Evolutionary conservation across 2,888 invertebrate genomes (phyloP).

Genomic region (Heliconius sara): DNA sequence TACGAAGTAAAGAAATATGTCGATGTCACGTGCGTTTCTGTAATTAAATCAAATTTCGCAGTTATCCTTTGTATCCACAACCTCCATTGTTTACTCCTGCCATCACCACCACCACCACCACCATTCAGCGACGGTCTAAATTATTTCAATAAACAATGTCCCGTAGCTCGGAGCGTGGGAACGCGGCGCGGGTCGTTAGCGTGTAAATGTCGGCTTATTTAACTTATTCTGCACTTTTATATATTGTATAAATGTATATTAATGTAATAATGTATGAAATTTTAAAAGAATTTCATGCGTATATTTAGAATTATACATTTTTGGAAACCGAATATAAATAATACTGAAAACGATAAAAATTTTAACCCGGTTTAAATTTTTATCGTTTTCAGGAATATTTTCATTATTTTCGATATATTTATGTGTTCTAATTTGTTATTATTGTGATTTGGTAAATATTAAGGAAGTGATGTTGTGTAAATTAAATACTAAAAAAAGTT

Average conservation of each 20-base stretch:
- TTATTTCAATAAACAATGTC: constrained; percentile 30
- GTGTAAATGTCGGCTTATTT: neutral
- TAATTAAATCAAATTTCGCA: constrained; percentile 19
- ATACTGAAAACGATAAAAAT: too few relatives aligned
- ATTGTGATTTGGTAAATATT: too few relatives aligned
- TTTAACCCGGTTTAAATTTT: too few relatives aligned
- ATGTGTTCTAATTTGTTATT: too few relatives aligned
- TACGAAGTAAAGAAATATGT: neutral
- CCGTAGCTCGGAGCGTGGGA: neutral
- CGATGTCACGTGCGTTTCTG: constrained; percentile 2
- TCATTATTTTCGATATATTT: too few relatives aligned
- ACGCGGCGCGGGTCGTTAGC: neutral
- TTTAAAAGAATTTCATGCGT: too few relatives aligned
- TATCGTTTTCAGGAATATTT: too few relatives aligned
- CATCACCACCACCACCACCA: too few relatives aligned
- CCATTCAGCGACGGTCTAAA: neutral
- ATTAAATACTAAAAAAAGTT: neutral
- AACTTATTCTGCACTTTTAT: neutral
- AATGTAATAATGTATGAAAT: neutral
- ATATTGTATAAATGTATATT: neutral
- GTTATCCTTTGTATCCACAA: constrained; percentile 21
- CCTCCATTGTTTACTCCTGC: neutral
- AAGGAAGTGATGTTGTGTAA: neutral
- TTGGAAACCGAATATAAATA: too few relatives aligned
- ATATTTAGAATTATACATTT: too few relatives aligned